These are phyloP conservation scores for Pituophis catenifer DNA, from an alignment of 2,113 vertebrate species.

Conservation along the genomic window DNA sequence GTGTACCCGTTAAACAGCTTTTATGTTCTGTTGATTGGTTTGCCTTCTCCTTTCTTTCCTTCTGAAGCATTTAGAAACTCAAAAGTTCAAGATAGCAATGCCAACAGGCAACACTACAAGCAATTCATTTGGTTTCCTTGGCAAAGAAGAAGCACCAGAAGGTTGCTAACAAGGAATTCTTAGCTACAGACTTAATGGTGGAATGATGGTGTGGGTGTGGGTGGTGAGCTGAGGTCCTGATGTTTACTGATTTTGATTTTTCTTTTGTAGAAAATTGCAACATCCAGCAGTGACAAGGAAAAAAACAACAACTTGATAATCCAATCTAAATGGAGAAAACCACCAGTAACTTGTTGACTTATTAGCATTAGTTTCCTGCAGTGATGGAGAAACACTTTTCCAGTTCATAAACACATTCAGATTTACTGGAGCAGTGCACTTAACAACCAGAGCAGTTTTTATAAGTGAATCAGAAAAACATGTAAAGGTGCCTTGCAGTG, in stretches of 20 bases:
- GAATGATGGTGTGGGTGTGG: not conserved
- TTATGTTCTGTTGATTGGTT: conserved; percentile 77
- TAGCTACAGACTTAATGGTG: conserved; percentile 4
- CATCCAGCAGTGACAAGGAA: not conserved
- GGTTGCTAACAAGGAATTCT: conserved; percentile 49
- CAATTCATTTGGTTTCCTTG: conserved; percentile 27
- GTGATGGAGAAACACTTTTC: conserved; percentile 43
- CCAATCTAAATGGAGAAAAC: conserved; percentile 53
- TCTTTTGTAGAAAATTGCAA: conserved; percentile 56
- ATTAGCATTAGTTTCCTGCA: conserved; percentile 15
- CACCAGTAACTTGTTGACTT: conserved; percentile 19
- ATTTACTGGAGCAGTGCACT: conserved; percentile 38
- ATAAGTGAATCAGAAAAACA: conserved; percentile 44
- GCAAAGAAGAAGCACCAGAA: conserved; percentile 33
- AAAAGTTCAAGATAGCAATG: conserved; percentile 54
- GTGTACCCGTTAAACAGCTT: conserved; percentile 70
- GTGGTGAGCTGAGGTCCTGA: conserved; percentile 16
- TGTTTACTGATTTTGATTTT: conserved; percentile 48
- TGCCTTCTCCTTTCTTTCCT: conserved; percentile 49
- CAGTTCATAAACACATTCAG: conserved; percentile 39
- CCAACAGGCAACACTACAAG: conserved; percentile 54
- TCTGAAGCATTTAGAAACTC: conserved; percentile 55
- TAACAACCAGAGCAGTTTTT: conserved; percentile 36
- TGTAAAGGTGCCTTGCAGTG: not conserved
- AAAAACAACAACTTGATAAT: not conserved